These are phyloP conservation scores for Linhomoeus sp. DNA, from an alignment of 2,888 invertebrate species.

Conservation along the genomic window DNA sequence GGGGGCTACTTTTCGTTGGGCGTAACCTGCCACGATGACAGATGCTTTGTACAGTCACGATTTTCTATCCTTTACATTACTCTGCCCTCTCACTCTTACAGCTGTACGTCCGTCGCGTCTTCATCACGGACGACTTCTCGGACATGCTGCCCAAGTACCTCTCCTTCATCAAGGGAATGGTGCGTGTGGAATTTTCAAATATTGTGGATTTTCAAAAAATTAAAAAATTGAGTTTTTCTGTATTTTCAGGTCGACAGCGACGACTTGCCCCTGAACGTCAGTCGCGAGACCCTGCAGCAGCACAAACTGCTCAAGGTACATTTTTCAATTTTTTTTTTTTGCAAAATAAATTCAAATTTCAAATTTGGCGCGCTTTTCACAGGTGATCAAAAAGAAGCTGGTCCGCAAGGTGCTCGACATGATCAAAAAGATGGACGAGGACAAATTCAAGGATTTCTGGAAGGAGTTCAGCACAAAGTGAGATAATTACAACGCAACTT, in stretches of 20 bases:
- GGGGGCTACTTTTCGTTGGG: too few relatives aligned
- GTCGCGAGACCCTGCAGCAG: constrained; percentile 90
- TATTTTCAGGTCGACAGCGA: constrained; percentile 60
- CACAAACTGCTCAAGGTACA: constrained; percentile 93
- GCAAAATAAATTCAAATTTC: too few relatives aligned
- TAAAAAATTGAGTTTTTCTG: background rate
- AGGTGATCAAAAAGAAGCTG: constrained; percentile 96
- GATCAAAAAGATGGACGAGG: constrained; percentile 82
- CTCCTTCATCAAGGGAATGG: constrained; percentile 81
- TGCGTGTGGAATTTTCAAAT: constrained; percentile 13
- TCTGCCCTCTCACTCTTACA: too few relatives aligned
- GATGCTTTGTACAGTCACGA: too few relatives aligned
- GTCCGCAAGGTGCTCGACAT: constrained; percentile 80
- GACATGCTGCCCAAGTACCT: constrained; percentile 98
- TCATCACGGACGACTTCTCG: constrained; percentile 97
- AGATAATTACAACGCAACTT: constrained; percentile 18
- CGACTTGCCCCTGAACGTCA: constrained; percentile 91
- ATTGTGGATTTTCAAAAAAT: background rate
- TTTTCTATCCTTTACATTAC: too few relatives aligned
- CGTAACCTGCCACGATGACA: too few relatives aligned
- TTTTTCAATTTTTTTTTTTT: too few relatives aligned
- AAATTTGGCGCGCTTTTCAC: too few relatives aligned
- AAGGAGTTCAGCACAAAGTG: constrained; percentile 93
- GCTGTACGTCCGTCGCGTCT: constrained; percentile 87
- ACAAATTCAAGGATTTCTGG: constrained; percentile 83